Evolutionary conservation across 2,113 vertebrate species (phyloP).

Genomic region (Herpailurus yagouaroundi): DNA sequence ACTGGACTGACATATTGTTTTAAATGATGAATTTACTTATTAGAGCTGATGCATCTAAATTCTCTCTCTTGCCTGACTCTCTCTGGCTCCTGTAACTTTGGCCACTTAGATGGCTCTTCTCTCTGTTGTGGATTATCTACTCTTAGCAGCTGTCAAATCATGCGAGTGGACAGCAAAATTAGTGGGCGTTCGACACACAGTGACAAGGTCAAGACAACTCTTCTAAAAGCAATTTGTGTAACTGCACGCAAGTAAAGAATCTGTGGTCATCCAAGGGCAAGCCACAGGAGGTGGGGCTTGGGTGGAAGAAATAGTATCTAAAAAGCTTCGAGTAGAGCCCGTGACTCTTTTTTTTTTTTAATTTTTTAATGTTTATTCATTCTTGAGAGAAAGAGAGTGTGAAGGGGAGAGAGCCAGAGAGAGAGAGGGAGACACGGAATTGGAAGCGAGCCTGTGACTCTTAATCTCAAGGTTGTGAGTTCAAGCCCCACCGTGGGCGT

Average conservation of each 20-base stretch:
- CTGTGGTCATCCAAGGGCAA: background rate
- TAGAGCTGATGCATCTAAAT: constrained; percentile 68
- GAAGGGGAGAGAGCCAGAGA: too few species aligned
- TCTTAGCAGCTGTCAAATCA: constrained; percentile 75
- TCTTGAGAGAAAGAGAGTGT: too few species aligned
- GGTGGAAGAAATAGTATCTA: background rate
- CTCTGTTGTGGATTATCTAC: constrained; percentile 72
- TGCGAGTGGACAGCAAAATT: constrained; percentile 83
- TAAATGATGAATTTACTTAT: constrained; percentile 77
- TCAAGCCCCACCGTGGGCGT: background rate
- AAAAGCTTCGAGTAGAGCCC: background rate
- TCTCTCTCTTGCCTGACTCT: constrained; percentile 68
- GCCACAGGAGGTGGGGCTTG: background rate
- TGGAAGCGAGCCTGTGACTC: background rate
- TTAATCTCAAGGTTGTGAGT: background rate
- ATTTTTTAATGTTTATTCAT: too few species aligned
- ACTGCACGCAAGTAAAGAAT: background rate
- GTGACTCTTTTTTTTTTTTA: background rate
- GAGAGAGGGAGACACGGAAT: too few species aligned
- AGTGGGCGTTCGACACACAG: constrained; percentile 70
- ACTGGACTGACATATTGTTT: background rate
- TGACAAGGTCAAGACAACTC: constrained; percentile 74
- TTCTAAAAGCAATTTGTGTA: background rate
- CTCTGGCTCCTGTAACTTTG: constrained; percentile 26
- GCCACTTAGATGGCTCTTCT: constrained; percentile 75